Base-by-base conservation (phyloP, 1,140 invertebrate genomes). In the Aphidius gifuensis region DNA sequence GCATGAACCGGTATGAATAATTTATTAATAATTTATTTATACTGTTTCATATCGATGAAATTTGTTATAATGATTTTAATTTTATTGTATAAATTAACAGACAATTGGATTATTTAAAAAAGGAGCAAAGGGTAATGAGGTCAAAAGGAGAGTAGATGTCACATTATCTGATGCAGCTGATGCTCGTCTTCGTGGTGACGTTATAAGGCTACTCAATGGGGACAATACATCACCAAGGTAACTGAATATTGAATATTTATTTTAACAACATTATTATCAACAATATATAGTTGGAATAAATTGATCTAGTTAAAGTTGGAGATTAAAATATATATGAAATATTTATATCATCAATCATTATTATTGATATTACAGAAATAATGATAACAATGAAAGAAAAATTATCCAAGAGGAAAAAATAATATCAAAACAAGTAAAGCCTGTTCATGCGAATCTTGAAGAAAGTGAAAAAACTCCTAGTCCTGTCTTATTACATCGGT, bases 71-170 rank as follows among this genome's bases (percentile, higher is more conserved):
- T 16, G 16, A 16, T 16, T 16, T 58, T 39, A 43, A 42, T 40
- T 47, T 47, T 46, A 16, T 58, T 6, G 11, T 32, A 49, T 56
- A 56, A 9, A 47, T 44, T 59, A 64, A 58, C 40, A 71, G 69
- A 49, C 55, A 8, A 53, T 71, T 53, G 69, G 68, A 7, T 58
- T 68, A 42, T 71, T 61, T 49, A 60, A 64, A 62, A 68, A 64
- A 49, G 69, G 69, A 32, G 64, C 60, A 9, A 67, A 57, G 62
- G 61, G 67, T 16, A 65, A 64, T 53, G 65, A 67, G 40, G 16
- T 68, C 11, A 58, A 61, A 40, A 63, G 60, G 64, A 2, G 38
- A 60, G 58, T 59, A 64, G 42, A 44, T 50, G 5, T 50, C 8
- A 9, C 11, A 32, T 9, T 65, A 1, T 11, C 62, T 48, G 64